A percentile compares a stretch with the other conserved stretches of the same genome.
Evolutionary conservation across 2,797 vertebrate genomes (phyloP).

Genomic region (Rhadinocentrus ornatus): DNA sequence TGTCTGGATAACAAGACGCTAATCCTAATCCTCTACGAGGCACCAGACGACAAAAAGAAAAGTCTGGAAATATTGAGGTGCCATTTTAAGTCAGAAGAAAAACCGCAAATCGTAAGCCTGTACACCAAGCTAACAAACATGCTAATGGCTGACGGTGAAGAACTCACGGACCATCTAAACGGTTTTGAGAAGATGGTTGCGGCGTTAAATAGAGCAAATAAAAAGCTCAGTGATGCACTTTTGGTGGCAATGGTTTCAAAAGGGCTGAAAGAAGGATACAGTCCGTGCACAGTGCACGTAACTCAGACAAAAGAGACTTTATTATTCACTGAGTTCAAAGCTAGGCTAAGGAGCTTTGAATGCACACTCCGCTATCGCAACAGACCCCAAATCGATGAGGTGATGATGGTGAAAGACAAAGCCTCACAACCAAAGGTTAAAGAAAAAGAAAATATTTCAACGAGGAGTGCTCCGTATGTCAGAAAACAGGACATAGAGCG

Average conservation of each 20-base stretch:
- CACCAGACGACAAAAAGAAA: conserved; percentile 3
- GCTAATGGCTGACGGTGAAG: neutral
- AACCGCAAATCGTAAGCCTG: neutral
- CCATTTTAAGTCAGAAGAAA: conserved; percentile 21
- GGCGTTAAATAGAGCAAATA: neutral
- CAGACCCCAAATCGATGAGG: no score
- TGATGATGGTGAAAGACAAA: neutral
- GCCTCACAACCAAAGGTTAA: neutral
- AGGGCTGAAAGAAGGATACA: neutral
- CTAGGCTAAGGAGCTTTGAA: neutral
- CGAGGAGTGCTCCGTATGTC: no score
- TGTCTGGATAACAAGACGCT: conserved; percentile 19
- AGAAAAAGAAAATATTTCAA: no score
- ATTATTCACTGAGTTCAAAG: neutral
- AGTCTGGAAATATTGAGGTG: conserved; percentile 12
- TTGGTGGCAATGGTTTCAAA: neutral
- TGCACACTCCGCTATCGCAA: no score
- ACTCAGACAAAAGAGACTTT: neutral
- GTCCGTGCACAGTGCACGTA: neutral
- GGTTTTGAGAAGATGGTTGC: neutral
- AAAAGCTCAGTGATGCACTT: neutral
- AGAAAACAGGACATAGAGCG: no score
- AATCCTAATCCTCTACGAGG: conserved; percentile 10
- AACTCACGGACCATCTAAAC: neutral
- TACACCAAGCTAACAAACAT: conserved; percentile 6